A percentile compares a stretch with the other conserved stretches of the same genome.
phyloP scores from a whole-genome alignment of 2,888 invertebrate genomes.

The Gastracanthus pulcherrimus region DNA sequence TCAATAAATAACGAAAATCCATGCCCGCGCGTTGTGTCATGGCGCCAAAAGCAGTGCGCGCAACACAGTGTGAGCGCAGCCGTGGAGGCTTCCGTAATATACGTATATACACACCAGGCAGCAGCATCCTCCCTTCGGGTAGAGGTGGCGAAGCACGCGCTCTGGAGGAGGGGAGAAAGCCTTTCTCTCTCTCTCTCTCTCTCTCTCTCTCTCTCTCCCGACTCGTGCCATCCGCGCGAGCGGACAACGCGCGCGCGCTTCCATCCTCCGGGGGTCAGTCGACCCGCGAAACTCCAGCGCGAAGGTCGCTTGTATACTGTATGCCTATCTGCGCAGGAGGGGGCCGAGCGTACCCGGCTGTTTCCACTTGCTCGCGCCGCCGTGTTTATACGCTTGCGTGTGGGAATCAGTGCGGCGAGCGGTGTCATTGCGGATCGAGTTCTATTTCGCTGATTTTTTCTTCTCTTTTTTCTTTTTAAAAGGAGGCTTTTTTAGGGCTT shows the following conservation, averaged over 20 bases:
- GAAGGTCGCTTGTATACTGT: slow-evolving; percentile 59
- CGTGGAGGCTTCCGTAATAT: too few species aligned
- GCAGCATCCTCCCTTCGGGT: background rate
- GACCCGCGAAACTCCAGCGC: slow-evolving; percentile 67
- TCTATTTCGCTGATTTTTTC: background rate
- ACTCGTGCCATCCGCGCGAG: slow-evolving; percentile 32
- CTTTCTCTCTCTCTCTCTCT: slow-evolving; percentile 6
- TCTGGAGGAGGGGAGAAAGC: background rate
- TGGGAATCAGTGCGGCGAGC: background rate
- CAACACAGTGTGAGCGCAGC: too few species aligned
- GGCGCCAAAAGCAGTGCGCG: too few species aligned
- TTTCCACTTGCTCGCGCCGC: background rate
- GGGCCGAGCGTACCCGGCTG: background rate
- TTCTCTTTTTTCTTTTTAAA: background rate
- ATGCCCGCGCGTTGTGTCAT: too few species aligned
- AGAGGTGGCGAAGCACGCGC: background rate
- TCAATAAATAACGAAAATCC: too few species aligned
- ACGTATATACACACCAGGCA: too few species aligned
- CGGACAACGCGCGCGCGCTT: slow-evolving; percentile 20
- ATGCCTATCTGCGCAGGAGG: too few species aligned
- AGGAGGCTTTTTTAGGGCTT: background rate
- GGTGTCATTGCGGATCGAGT: background rate
- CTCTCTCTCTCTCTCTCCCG: background rate
- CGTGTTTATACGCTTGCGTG: background rate
- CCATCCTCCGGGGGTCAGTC: slow-evolving; percentile 64